Conservation (phyloP, 2,888 invertebrate species). For the Sipha maydis region DNA sequence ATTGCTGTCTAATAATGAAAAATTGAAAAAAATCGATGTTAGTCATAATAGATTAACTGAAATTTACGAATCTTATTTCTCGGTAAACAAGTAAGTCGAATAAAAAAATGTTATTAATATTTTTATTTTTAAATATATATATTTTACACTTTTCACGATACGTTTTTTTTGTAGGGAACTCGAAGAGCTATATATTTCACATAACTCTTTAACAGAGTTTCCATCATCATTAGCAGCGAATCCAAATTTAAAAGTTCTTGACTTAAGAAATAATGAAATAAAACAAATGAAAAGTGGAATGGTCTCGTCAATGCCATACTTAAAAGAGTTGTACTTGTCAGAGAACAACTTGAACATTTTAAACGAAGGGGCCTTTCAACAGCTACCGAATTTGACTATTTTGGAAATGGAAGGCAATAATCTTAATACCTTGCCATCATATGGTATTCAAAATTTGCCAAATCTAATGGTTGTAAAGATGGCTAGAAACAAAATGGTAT, state of each 20-base stretch:
- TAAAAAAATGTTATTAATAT: background rate
- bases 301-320: constrained; percentile 76
- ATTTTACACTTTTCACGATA: background rate
- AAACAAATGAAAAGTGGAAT: constrained; percentile 76
- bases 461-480: constrained; percentile 66
- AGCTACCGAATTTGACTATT: constrained; percentile 76
- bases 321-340: constrained; percentile 78
- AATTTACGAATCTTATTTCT: constrained; percentile 75
- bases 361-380: constrained; percentile 77
- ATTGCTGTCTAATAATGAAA: constrained; percentile 75
- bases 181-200: constrained; percentile 80
- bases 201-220: constrained; percentile 79
- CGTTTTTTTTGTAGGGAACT: constrained; percentile 71
- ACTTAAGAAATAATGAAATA: constrained; percentile 82
- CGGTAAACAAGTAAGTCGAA: constrained; percentile 68
- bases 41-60: constrained; percentile 80
- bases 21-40: constrained; percentile 76
- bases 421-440: constrained; percentile 78
- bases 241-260: constrained; percentile 76
- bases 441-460: constrained; percentile 71
- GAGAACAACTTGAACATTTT: constrained; percentile 80
- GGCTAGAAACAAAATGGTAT: constrained; percentile 67
- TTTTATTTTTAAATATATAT: background rate
- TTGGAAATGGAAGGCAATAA: constrained; percentile 86
- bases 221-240: constrained; percentile 78